phyloP scores from a whole-genome alignment of 2,113 vertebrate genomes.

The Chaetura pelagica region DNA sequence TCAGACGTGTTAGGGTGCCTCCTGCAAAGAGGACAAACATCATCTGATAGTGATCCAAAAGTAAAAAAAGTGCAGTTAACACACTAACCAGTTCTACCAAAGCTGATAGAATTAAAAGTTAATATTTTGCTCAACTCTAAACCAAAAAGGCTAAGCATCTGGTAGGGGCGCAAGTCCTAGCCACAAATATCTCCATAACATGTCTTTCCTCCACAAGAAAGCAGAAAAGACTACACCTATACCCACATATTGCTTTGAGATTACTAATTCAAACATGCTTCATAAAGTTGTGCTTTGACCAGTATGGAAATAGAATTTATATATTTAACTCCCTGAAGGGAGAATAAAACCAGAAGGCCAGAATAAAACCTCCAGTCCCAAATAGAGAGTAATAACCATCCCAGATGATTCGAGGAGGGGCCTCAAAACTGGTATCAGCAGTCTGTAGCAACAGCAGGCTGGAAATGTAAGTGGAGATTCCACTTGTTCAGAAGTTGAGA shows the following conservation, averaged over 20 bases:
- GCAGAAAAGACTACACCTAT: not conserved
- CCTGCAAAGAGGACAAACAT: not conserved
- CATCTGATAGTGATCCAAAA: not conserved
- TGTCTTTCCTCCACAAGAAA: not conserved
- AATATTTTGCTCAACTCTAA: not conserved
- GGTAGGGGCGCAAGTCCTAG: not conserved
- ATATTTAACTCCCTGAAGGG: not conserved
- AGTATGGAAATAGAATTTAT: not conserved
- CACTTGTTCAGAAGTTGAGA: not conserved
- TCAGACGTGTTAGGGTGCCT: rapidly evolving
- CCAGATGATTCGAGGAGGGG: not conserved
- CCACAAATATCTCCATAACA: not conserved
- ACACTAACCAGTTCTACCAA: not conserved
- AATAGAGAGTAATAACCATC: rapidly evolving
- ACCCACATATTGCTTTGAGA: not conserved
- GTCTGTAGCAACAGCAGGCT: not conserved
- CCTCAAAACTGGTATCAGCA: not conserved
- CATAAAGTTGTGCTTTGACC: not conserved
- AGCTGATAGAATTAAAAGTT: not conserved
- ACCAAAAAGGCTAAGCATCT: not conserved
- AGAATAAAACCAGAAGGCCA: not conserved
- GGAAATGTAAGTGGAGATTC: not conserved
- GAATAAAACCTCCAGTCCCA: not conserved
- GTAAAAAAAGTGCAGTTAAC: not conserved
- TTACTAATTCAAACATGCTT: not conserved